Percentiles rank a stretch among this genome's conserved stretches.
These are phyloP conservation scores for Latrodectus hesperus DNA, from an alignment of 2,888 invertebrate genomes.

Conservation along the genomic window DNA sequence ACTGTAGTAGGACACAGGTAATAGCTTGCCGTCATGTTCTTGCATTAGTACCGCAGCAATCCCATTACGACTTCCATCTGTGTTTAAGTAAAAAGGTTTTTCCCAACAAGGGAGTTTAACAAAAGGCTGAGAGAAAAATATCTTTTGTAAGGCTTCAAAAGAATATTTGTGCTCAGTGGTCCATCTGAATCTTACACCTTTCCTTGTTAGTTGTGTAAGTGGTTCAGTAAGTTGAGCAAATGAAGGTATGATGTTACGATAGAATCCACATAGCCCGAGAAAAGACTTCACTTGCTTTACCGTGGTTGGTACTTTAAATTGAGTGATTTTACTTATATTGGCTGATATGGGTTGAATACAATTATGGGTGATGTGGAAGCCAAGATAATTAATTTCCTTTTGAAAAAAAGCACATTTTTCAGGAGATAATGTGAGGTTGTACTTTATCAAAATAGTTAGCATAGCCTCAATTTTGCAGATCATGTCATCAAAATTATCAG, in stretches of 20 bases:
- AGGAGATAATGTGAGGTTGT: constrained; percentile 11
- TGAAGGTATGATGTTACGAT: constrained; percentile 13
- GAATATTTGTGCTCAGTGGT: not conserved
- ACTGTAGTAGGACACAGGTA: constrained; percentile 8
- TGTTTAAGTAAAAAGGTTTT: constrained; percentile 13
- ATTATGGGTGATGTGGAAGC: constrained; percentile 4
- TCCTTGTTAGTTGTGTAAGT: not conserved
- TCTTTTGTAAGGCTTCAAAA: not conserved
- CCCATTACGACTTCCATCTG: constrained; percentile 14
- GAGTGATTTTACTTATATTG: constrained; percentile 13
- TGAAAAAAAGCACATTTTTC: constrained; percentile 3
- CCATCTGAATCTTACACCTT: not conserved
- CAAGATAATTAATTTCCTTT: constrained; percentile 4
- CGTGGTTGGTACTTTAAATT: not conserved
- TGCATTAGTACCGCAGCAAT: constrained; percentile 15
- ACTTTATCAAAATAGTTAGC: not conserved
- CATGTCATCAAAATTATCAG: not conserved
- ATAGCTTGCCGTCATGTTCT: not conserved
- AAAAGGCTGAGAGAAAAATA: constrained; percentile 19
- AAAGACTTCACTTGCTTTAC: constrained; percentile 7
- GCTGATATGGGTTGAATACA: not conserved
- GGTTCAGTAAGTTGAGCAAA: not conserved
- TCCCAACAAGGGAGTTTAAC: constrained; percentile 12
- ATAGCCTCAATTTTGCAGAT: not conserved
- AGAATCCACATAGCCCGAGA: constrained; percentile 21